Conservation (phyloP, 2,888 invertebrate genomes). For the Plebejus anna region DNA sequence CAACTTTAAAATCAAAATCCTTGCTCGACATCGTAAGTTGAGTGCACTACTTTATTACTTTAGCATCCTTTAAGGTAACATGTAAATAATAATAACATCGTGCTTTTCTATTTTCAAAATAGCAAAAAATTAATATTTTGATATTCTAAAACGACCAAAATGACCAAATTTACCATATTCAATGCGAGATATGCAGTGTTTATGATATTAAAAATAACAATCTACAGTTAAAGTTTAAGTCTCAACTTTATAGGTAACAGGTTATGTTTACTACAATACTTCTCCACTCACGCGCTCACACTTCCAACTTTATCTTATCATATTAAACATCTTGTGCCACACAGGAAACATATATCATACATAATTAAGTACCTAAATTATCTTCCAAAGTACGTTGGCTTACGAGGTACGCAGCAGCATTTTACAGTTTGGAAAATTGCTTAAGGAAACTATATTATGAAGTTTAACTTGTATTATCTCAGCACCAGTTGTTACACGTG, state of each 20-base stretch:
- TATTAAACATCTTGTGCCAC: background rate
- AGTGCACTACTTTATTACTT: conserved; percentile 11
- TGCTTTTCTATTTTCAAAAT: background rate
- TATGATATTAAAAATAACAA: background rate
- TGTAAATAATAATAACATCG: background rate
- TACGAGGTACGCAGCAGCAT: conserved; percentile 14
- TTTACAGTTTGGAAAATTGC: conserved; percentile 26
- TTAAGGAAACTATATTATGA: conserved; percentile 20
- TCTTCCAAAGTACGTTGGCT: conserved; percentile 21
- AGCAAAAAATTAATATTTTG: background rate
- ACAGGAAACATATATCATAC: conserved; percentile 19
- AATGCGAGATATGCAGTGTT: background rate
- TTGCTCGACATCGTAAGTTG: conserved; percentile 32
- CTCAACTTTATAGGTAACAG: background rate
- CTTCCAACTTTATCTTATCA: conserved; percentile 4
- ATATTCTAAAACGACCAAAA: too few relatives aligned
- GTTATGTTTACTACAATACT: conserved; percentile 5
- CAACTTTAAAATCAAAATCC: conserved; percentile 40
- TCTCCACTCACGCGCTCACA: background rate
- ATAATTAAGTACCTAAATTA: conserved; percentile 22
- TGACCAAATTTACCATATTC: background rate
- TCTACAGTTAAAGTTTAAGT: background rate
- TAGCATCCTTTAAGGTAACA: background rate
- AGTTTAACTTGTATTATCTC: conserved; percentile 21
- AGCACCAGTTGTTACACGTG: conserved; percentile 8